Base-by-base conservation (phyloP, 2,888 invertebrate species). In the Hyposoter dolosus region DNA sequence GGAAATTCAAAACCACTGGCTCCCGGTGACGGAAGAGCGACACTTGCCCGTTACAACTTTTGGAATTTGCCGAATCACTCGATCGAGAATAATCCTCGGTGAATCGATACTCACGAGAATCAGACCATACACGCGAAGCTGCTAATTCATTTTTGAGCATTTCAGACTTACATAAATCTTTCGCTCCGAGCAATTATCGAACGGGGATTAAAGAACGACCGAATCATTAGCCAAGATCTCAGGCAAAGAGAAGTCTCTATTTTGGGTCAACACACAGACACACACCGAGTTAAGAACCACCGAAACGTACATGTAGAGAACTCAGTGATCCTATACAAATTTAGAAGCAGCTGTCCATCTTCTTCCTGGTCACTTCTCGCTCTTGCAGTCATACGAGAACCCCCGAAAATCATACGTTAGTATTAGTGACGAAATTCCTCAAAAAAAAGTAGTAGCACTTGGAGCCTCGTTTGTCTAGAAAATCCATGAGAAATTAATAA, bases 1-100 rank as follows among this genome's bases (percentile, higher is more conserved):
- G 90, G 90, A 92, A 92, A 92, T 91, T 89, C 88, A 90, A 90
- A 84, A 88, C 83, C 87, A 85, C 83, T 89, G 91, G 79, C 90
- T 40, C 90, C 85, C 85, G 75, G 84, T 86, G 65, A 75, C 15
- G 60, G 53, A 19, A 53, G 23, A 32, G 15, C 43, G 19, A 53
- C 23, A 40, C 35, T 47, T 65, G 74, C 43, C 28, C 12, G 40
- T 60, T 68, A 32, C 60, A 9, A 47, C 50, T n/a, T 68, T 84
- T 80, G 76, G 80, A 69, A 84, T 76, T 76, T 60, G 77, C 83
- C 65, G 50, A 82, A 65, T 79, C 47, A 78, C 66, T 28, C 53
- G 74, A 47, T 35, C 35, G 19, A 65, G 32, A 71, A 72, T n/a
- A 75, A 82, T 23, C 9, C 32, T 53, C 35, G 10, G 4, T 17